Evolutionary conservation across 2,113 vertebrate species (phyloP).

Genomic region (Nesoenas mayeri): DNA sequence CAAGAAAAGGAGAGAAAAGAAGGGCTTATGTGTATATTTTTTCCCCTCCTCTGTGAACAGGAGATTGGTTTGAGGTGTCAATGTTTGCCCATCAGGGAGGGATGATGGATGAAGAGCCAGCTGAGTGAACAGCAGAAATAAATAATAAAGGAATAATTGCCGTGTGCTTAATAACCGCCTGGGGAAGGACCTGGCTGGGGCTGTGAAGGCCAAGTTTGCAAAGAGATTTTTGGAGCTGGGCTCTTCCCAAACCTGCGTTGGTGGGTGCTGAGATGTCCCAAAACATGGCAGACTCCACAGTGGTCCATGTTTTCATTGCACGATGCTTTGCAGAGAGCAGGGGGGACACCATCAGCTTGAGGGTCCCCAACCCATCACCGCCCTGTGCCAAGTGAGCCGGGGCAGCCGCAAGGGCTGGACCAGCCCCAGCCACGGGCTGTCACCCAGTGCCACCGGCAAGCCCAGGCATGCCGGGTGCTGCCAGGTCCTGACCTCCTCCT

Average conservation of each 20-base stretch:
- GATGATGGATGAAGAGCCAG: conserved; percentile 38
- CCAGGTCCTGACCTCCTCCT: neutral
- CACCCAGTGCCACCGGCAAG: conserved; percentile 40
- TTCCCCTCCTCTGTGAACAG: neutral
- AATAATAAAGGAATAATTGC: conserved; percentile 34
- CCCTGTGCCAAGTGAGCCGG: neutral
- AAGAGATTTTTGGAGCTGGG: neutral
- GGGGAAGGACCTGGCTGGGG: neutral
- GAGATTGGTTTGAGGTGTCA: conserved; percentile 66
- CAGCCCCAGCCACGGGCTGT: neutral
- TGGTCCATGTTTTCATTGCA: fast-evolving
- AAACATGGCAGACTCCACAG: fast-evolving
- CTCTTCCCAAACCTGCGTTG: neutral
- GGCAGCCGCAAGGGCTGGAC: neutral
- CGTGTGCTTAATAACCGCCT: neutral
- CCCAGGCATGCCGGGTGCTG: conserved; percentile 62
- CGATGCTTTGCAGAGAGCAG: neutral
- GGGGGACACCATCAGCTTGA: fast-evolving
- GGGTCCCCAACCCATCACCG: neutral
- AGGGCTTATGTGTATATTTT: conserved; percentile 61
- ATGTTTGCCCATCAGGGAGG: conserved; percentile 46
- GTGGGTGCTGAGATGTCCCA: neutral
- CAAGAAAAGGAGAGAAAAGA: conserved; percentile 62
- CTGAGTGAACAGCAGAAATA: conserved; percentile 33
- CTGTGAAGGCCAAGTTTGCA: neutral